Percentiles rank a stretch among this genome's conserved stretches.
Evolutionary conservation across 2,113 vertebrate genomes (phyloP).

Genomic region (Gracilinanus agilis): DNA sequence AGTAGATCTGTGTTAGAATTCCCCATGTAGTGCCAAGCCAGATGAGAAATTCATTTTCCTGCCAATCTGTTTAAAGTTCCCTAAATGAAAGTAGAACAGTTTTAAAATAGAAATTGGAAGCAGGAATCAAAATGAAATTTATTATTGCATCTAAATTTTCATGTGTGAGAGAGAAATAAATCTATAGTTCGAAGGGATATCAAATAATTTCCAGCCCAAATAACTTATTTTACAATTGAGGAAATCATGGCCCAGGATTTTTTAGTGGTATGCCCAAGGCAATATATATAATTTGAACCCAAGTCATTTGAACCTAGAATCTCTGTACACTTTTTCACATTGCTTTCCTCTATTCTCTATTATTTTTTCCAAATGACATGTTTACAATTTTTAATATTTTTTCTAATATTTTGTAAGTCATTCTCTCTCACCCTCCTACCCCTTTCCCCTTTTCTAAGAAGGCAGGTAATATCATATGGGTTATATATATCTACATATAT

Average conservation of each 20-base stretch:
- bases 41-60: constrained; percentile 11
- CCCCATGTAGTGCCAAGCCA: neutral
- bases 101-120: neutral
- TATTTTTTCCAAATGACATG: no score
- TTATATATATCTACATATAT: no score
- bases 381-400: no score
- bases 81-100: constrained; percentile 3
- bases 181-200: neutral
- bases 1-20: constrained; percentile 48
- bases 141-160: neutral
- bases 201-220: neutral
- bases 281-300: neutral
- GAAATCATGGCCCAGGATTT: neutral
- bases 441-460: no score
- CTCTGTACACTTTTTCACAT: neutral
- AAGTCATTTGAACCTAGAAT: neutral
- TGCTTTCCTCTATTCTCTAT: neutral
- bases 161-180: neutral
- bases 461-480: no score
- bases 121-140: neutral
- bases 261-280: neutral
- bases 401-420: no score
- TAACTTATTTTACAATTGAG: neutral
- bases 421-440: no score
- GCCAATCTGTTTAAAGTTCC: neutral